Base-by-base conservation (phyloP, 2,797 vertebrate species). In the Melanogrammus aeglefinus region DNA sequence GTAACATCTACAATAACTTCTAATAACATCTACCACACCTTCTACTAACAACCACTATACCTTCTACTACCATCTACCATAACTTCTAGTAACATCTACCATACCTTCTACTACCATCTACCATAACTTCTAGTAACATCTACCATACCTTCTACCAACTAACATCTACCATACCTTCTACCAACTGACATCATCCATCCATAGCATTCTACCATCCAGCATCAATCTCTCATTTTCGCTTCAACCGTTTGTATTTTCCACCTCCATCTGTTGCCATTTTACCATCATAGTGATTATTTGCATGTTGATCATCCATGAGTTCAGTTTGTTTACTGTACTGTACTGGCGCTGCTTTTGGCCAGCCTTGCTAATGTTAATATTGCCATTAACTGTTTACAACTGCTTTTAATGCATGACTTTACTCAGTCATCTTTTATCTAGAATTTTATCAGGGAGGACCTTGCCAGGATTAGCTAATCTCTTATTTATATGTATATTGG, bases 201-300 rank as follows among this genome's bases (percentile, higher is more conserved):
- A 10, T 69, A 8, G 1, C 6, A 72, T 72, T 16, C 31, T 35
- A 72, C 70, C 29, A 35, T 35, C 29, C 16, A 21, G 70, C 75
- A 74, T 73, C 27, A 75, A 79, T 79, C 70, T 18, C 27, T 35
- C 33, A 31, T 35, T 31, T 16, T 13, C 29, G 16, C 27, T 71
- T 33, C 41, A 44, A 13, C 7, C 6, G 31, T 76, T 35, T 41
- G 7, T 41, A 18, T 75, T 3, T 44, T 35, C 10, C n/a, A 31
- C 4, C 57, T 76, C 21, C 72, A 74, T 80, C 47, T 73, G 73
- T 74, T 71, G 35, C 18, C 70, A 78, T 63, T 51, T 78, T 80
- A 80, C 72, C 76, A 85, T 72, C 72, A 72, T 78, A 81, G 78
- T 81, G 77, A 76, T 86, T 83, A 81, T 82, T 77, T 89, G 91